Evolutionary conservation across 2,113 vertebrate species (phyloP).

Genomic region (Actenoides lindsayi): DNA sequence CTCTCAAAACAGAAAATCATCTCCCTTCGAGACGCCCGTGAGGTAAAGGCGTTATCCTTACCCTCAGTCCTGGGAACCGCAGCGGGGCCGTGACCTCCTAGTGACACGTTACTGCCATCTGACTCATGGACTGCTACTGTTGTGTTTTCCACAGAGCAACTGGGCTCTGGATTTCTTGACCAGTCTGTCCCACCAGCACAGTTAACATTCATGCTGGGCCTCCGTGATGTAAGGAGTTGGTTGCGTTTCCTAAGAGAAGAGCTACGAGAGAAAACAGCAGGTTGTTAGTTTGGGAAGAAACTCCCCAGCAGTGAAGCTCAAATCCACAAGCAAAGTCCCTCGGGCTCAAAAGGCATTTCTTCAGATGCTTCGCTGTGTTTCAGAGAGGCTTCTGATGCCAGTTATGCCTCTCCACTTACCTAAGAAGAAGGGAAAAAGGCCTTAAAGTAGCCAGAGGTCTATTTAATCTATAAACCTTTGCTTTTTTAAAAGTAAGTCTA

Average conservation of each 20-base stretch:
- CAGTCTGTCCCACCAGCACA: slow-evolving; percentile 55
- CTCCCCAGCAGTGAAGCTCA: neutral
- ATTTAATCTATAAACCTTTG: neutral
- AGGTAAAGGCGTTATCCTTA: neutral
- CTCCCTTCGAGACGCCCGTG: neutral
- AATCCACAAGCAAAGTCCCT: neutral
- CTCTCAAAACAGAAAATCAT: neutral
- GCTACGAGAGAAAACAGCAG: slow-evolving; percentile 35
- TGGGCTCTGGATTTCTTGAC: slow-evolving; percentile 49
- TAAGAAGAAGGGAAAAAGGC: neutral
- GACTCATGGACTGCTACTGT: slow-evolving; percentile 32
- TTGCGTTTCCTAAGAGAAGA: slow-evolving; percentile 39
- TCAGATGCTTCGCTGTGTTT: neutral
- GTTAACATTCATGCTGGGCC: slow-evolving; percentile 68
- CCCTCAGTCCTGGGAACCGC: slow-evolving; percentile 65
- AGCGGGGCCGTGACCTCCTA: slow-evolving; percentile 47
- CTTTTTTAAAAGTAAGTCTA: neutral
- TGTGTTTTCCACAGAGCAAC: slow-evolving; percentile 40
- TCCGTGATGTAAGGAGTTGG: slow-evolving; percentile 16
- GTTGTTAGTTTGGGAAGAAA: neutral
- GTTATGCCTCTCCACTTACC: neutral
- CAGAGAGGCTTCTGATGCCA: neutral
- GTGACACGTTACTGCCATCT: slow-evolving; percentile 30
- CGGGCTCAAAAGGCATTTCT: neutral
- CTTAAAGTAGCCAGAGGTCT: neutral